Conservation (phyloP, 2,888 invertebrate species). For the Aleiodes testaceus region DNA sequence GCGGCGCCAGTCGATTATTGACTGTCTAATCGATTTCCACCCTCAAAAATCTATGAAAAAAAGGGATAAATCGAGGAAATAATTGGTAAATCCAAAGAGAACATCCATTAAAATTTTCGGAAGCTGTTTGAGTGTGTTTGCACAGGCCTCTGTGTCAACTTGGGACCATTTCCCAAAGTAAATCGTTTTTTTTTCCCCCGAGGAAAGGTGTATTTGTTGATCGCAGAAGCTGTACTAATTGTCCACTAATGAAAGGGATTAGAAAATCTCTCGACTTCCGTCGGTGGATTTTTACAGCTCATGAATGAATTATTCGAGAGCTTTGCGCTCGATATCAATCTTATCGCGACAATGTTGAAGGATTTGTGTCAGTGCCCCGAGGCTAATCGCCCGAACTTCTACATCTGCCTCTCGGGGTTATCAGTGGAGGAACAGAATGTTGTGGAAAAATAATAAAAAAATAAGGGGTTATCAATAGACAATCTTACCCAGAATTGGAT, state of each 20-base stretch:
- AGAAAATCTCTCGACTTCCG: too few relatives aligned
- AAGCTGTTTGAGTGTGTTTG: slow-evolving; percentile 52
- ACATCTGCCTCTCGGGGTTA: slow-evolving; percentile 36
- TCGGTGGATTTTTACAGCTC: too few relatives aligned
- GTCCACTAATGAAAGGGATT: slow-evolving; percentile 66
- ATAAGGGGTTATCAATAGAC: neutral
- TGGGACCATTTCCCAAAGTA: neutral
- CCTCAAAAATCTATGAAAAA: neutral
- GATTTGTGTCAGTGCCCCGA: slow-evolving; percentile 45
- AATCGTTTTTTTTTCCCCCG: slow-evolving; percentile 7
- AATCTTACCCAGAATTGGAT: slow-evolving; percentile 67
- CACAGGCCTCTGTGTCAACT: slow-evolving; percentile 52
- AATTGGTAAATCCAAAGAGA: neutral
- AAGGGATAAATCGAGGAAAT: neutral
- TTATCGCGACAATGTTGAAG: slow-evolving; percentile 24
- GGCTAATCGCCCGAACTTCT: slow-evolving; percentile 34
- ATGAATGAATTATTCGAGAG: neutral
- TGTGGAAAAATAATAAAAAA: slow-evolving; percentile 34
- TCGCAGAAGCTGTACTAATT: slow-evolving; percentile 67
- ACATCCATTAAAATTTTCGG: slow-evolving; percentile 62
- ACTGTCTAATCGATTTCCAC: neutral
- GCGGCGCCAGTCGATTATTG: slow-evolving; percentile 19
- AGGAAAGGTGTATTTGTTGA: slow-evolving; percentile 61
- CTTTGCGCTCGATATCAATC: neutral
- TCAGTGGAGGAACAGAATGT: slow-evolving; percentile 21